Evolutionary conservation across 2,888 invertebrate genomes (phyloP), one percentile per base, ranked within the genome.

Genomic region (Listrodromus nycthemerus): DNA sequence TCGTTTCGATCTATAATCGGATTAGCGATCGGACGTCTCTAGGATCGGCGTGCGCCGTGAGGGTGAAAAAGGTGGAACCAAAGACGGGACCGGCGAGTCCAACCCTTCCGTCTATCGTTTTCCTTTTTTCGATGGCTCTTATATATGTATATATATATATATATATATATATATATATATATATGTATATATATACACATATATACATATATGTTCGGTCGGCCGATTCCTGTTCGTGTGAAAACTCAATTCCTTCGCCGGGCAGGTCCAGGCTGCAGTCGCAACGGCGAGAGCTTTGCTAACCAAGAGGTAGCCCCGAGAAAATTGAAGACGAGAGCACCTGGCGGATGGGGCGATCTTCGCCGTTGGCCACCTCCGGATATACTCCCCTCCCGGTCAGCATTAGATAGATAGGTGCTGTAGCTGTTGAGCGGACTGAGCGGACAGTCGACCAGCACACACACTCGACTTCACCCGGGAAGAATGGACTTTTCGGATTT

Each of bases 1-100:
- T 83, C 78, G 73, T 86, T 83, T 78, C 83, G 74, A 76, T 78
- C 80, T 76, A 74, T 82, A 85, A 85, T 84, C 69, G 75, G 74
- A 82, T 86, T 85, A 84, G 79, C 71, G 55, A 55, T 21, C 71
- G 80, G 75, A 82, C 82, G 74, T 83, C 82, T 85, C 74, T 69
- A 24, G 61, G 45, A 65, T 84, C 33, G 69, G 24, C 58, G 50
- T 69, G 76, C 41, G 58, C 55, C 67, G 65, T 55, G 80, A 67
- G 80, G 33, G 48, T 74, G 58, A 13, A 5, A 58, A 74, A 48
- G 30, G 21, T n/a, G 75, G 71, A 80, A 76, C 73, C 76, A 67
- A 71, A 80, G 75, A 79, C 76, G 75, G 67, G 37, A 8, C 2
- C 5, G 58, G 61, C 33, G 33, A 24, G 48, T 45, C 69, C 63